These are phyloP conservation scores for Meghimatium bilineatum DNA, from an alignment of 2,888 invertebrate species.

Conservation along the genomic window DNA sequence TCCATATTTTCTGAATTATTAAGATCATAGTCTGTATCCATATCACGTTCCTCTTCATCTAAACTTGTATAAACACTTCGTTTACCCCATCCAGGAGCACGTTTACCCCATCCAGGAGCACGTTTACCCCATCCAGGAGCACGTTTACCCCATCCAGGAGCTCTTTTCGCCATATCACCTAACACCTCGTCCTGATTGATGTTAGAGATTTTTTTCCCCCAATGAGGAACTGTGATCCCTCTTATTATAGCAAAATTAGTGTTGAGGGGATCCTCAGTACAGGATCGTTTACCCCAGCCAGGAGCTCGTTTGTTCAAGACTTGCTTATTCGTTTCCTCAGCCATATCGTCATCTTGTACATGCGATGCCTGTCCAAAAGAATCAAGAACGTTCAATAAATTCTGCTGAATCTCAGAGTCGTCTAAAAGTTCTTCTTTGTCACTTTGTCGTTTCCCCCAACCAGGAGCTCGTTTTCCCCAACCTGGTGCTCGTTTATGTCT, in stretches of 20 bases:
- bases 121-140: background rate
- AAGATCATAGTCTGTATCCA: background rate
- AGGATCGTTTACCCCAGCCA: conserved; percentile 26
- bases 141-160: conserved; percentile 37
- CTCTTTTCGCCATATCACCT: background rate
- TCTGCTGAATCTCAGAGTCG: background rate
- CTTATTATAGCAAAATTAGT: background rate
- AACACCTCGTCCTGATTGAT: conserved; percentile 51
- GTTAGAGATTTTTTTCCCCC: conserved; percentile 54
- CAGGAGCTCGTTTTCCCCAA: conserved; percentile 22
- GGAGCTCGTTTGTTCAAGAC: background rate
- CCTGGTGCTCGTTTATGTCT: conserved; percentile 13
- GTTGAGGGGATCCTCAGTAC: background rate
- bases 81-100: conserved; percentile 66
- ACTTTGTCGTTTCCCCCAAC: conserved; percentile 30
- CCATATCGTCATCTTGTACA: background rate
- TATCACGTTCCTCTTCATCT: background rate
- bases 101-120: conserved; percentile 51
- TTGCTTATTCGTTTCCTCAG: background rate
- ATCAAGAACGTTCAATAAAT: background rate
- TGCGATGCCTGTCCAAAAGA: background rate
- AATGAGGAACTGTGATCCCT: background rate
- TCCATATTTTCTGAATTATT: background rate
- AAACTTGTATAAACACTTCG: conserved; percentile 58
- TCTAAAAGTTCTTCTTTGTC: background rate